These are phyloP conservation scores for Campoletis sonorensis DNA, from an alignment of 1,140 invertebrate genomes.

Conservation along the genomic window DNA sequence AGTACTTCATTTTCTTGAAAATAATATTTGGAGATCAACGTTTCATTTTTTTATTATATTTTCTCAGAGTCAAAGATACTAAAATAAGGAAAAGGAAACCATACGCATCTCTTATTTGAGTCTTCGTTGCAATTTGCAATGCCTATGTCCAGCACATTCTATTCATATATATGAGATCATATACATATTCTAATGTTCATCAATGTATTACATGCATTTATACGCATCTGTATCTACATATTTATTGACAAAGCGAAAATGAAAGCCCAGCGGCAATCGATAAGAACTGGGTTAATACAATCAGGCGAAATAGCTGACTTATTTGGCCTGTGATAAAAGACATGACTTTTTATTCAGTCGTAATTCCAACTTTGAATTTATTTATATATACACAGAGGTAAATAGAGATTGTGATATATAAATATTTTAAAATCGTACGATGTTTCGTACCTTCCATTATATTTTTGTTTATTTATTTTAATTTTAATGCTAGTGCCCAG, in stretches of 20 bases:
- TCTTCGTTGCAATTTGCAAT: background rate
- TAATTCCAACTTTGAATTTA: background rate
- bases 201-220: background rate
- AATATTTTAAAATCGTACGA: too few relatives aligned
- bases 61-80: background rate
- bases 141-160: background rate
- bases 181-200: conserved; percentile 1
- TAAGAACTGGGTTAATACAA: conserved; percentile 68
- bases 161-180: background rate
- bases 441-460: too few relatives aligned
- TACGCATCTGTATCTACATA: background rate
- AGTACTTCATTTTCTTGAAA: too few relatives aligned
- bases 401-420: too few relatives aligned
- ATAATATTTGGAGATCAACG: too few relatives aligned
- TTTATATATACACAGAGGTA: too few relatives aligned
- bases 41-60: background rate
- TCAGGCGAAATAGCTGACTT: conserved; percentile 59
- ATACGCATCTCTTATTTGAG: background rate
- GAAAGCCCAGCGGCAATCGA: conserved; percentile 58
- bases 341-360: background rate
- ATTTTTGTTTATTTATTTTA: too few relatives aligned
- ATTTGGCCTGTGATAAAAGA: conserved; percentile 51
- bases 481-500: too few relatives aligned
- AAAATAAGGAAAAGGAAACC: background rate
- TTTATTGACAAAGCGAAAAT: conserved; percentile 24